Evolutionary conservation across 2,797 vertebrate species (phyloP), one percentile per base, ranked within the genome.

Genomic region (Diplodus puntazzo): DNA sequence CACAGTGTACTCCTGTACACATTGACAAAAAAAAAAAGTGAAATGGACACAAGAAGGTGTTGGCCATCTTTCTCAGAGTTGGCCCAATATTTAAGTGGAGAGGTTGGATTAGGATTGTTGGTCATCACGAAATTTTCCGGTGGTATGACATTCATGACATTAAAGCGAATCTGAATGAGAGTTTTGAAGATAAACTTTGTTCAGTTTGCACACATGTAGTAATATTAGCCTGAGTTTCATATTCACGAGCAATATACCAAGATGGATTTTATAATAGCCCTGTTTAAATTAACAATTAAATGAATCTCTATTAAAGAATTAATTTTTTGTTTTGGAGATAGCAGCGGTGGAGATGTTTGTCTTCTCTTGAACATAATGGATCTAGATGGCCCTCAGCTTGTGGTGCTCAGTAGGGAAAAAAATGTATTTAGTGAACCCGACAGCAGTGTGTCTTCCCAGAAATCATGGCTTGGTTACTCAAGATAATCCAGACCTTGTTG

Each of bases 11-110:
- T 53, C 21, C n/a, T 12, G 39, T 39, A 39, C 10, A 39, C n/a
- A n/a, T 25, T 23, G 14, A 66, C 61, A 23, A 23, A 52, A 64
- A 46, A 64, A 57, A 59, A 23, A 42, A 57, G 5, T 75, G 14
- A n/a, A 0, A 49, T n/a, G 4, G 30, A 27, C 30, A 20, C 10
- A 43, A 39, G 6, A 14, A 12, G 16, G 2, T 30, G 0, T 0
- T 14, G 8, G n/a, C 10, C 4, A 64, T 52, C 18, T 57, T 49
- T 13, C 46, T 57, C 17, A 21, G 63, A 63, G 6, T 27, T 52
- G 10, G 9, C 16, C 27, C 6, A 27, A 10, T 55, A 10, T 73
- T 46, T 2, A 58, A 11, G n/a, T 49, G 21, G 3, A 59, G 48
- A 34, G 11, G 1, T n/a, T 17, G 13, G 25, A 34, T 21, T 53